Evolutionary conservation across 2,888 invertebrate genomes (phyloP).

Genomic region (Prosapia bicincta): DNA sequence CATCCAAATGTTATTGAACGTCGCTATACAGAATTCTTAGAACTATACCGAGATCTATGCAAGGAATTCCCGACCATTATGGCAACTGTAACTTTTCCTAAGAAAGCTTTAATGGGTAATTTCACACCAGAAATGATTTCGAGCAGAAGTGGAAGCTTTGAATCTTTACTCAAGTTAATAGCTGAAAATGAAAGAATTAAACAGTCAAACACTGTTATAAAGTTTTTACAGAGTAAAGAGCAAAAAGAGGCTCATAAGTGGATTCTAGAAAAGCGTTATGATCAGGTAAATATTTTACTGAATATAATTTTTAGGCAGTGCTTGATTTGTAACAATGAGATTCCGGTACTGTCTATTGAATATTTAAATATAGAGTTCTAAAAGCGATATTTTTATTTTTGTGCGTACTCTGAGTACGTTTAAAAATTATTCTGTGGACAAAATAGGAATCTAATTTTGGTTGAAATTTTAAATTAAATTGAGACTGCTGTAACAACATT

Average conservation of each 20-base stretch:
- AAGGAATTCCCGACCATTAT: constrained; percentile 56
- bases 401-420: no score
- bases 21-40: constrained; percentile 68
- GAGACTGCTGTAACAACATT: no score
- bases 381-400: no score
- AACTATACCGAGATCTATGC: constrained; percentile 59
- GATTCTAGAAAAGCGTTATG: constrained; percentile 56
- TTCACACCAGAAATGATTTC: constrained; percentile 65
- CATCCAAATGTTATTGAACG: constrained; percentile 64
- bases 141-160: constrained; percentile 61
- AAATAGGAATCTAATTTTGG: no score
- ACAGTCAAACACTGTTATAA: constrained; percentile 54
- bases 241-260: constrained; percentile 57
- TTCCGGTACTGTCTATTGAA: no score
- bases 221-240: constrained; percentile 65
- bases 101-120: constrained; percentile 67
- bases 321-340: no score
- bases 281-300: constrained; percentile 42
- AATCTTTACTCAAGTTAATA: constrained; percentile 57
- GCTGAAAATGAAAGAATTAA: constrained; percentile 55
- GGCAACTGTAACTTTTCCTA: constrained; percentile 58
- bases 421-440: no score
- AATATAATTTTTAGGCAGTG: no score
- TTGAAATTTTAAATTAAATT: no score
- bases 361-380: no score